phyloP scores from a whole-genome alignment of 2,797 vertebrate genomes.

The Chiloscyllium punctatum region DNA sequence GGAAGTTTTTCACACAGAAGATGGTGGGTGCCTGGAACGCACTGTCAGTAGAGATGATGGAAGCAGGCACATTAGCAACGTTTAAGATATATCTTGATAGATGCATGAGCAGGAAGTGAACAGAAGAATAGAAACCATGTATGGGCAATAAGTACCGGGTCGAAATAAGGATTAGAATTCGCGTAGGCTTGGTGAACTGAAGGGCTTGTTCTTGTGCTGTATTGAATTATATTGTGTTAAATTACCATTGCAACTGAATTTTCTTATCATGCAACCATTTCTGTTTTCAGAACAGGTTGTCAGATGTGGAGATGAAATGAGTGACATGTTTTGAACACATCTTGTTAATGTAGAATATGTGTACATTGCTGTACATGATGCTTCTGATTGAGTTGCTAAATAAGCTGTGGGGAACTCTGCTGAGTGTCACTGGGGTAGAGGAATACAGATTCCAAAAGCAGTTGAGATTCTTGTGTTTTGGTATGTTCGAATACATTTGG shows the following conservation, averaged over 20 bases:
- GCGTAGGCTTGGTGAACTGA: too few relatives aligned
- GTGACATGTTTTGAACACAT: neutral
- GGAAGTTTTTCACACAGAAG: too few relatives aligned
- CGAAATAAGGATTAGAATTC: too few relatives aligned
- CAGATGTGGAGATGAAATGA: neutral
- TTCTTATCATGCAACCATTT: neutral
- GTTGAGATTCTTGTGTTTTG: constrained; percentile 36
- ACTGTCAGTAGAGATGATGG: too few relatives aligned
- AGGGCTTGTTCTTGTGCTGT: too few relatives aligned
- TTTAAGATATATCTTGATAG: too few relatives aligned
- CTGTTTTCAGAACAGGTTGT: neutral
- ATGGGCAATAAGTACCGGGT: too few relatives aligned
- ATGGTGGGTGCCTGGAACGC: too few relatives aligned
- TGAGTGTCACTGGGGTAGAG: constrained; percentile 42
- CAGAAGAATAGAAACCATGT: too few relatives aligned
- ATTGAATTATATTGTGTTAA: too few relatives aligned
- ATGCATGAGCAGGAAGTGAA: too few relatives aligned
- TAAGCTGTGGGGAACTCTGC: neutral
- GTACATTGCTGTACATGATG: neutral
- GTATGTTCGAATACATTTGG: constrained; percentile 40
- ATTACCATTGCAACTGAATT: neutral
- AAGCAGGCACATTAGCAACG: too few relatives aligned
- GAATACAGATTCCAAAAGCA: constrained; percentile 39
- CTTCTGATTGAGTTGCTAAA: neutral
- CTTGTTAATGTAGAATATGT: neutral